A percentile compares a stretch with the other conserved stretches of the same genome.
These are phyloP conservation scores for Apomyelois bistriatella DNA, from an alignment of 2,888 invertebrate genomes.

Conservation along the genomic window DNA sequence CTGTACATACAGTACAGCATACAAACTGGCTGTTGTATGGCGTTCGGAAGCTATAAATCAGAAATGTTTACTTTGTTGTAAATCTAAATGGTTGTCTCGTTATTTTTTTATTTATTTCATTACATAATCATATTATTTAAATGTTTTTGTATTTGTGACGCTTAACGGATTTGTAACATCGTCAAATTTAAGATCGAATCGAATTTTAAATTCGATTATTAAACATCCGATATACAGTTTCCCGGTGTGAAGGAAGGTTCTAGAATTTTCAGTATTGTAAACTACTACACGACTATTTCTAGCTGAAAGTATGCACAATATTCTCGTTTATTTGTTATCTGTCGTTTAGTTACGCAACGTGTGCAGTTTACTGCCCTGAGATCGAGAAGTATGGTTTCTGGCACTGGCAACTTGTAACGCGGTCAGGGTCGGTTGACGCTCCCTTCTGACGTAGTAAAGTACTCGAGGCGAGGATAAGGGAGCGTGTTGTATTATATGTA, in stretches of 20 bases:
- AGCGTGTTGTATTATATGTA: background rate
- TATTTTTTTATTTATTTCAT: background rate
- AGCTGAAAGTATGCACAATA: background rate
- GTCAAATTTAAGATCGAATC: no score
- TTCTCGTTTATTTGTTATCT: background rate
- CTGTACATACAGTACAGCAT: no score
- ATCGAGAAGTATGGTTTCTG: constrained; percentile 24
- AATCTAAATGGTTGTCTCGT: background rate
- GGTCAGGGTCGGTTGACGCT: constrained; percentile 69
- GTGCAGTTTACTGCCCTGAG: constrained; percentile 36
- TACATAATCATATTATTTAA: no score
- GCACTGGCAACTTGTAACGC: constrained; percentile 39
- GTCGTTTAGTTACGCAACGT: constrained; percentile 34
- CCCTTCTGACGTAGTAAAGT: constrained; percentile 17
- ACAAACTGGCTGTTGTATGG: background rate
- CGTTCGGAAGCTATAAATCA: background rate
- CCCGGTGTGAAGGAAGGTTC: background rate
- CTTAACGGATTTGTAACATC: no score
- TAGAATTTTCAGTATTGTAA: background rate
- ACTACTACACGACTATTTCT: background rate
- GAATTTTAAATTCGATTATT: no score
- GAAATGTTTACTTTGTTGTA: background rate
- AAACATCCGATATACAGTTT: no score
- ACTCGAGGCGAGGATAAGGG: constrained; percentile 11
- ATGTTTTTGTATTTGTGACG: no score